Evolutionary conservation across 2,888 invertebrate genomes (phyloP), one percentile per base, ranked within the genome.

Genomic region (Tromatobia lineatoria): DNA sequence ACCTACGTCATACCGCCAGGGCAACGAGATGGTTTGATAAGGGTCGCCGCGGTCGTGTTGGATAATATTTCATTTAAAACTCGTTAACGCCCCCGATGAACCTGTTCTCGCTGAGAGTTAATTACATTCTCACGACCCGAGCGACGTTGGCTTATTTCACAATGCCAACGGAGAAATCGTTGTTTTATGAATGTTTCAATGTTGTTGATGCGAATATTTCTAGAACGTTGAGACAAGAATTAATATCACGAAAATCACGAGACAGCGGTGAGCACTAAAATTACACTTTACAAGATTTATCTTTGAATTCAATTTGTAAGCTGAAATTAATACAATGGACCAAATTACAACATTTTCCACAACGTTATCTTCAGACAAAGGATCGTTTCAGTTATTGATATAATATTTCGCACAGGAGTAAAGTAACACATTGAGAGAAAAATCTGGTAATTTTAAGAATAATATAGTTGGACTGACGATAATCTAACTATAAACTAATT

Each of bases 21-120:
- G 61, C 75, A 64, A 61, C 64, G 75, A 75, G 75, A 75, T 64
- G 75, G 75, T 75, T 75, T 75, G 75, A 75, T 75, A 75, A 75
- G 64, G 75, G 38, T 64, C 23, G 64, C 64, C 64, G 47, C 75
- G 50, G 50, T 38, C 34, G 20, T 75, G 75, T 75, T 75, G 75
- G 75, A 75, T 75, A 64, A 75, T 75, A 75, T 64, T 75, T 75
- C 75, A 75, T 75, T 75, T 75, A 64, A 75, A 75, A 75, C 75
- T 75, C 75, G 64, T 75, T 75, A 75, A 64, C 75, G 75, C 75
- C 42, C 42, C 38, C 64, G 75, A 34, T 47, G 50, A 75, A 50
- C 34, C 64, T 74, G 73, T 74, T 74, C 47, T 38, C 64, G 50
- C 52, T 29, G 75, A 38, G 64, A 75, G 61, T 75, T 75, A 75